Evolutionary conservation across 2,113 vertebrate genomes (phyloP), one percentile per base, ranked within the genome.

Genomic region (Todiramphus chloris): DNA sequence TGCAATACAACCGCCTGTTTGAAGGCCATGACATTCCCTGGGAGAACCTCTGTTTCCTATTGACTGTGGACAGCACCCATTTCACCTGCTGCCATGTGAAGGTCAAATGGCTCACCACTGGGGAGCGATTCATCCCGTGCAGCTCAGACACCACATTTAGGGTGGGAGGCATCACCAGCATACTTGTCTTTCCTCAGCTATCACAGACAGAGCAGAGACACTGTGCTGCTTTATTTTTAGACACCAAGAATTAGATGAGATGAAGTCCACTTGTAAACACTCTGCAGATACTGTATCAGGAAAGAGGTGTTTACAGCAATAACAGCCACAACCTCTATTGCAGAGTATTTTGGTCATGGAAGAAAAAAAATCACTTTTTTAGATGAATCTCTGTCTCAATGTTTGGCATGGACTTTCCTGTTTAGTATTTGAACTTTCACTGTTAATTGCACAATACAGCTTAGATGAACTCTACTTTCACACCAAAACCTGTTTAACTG

Each of bases 1-100:
- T 1, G 0, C 44, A 46, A 58, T 23, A 63, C 21, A 66, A 39
- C 3, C 30, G 56, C 44, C 55, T 0, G 0, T 72, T 39, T 41
- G 63, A 88, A 90, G 59, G 55, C 27, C 31, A 41, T 6, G 53
- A 19, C 6, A 41, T 43, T 39, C 25, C 31, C 0, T 1, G 56
- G 60, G 16, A 78, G n/a, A 90, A 84, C 3, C n/a, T 39, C 27
- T 59, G 19, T 16, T 72, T 82, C 77, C 44, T 33, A 44, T 3
- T 51, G 83, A 60, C 2, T 39, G 35, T n/a, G 37, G 66, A 41
- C 84, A 82, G 46, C 31, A 59, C 8, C 10, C 39, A 35, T 19
- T n/a, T 60, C 76, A 78, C 24, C 43, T 78, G 55, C 62, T 82
- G 69, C 66, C 70, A 60, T 55, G 69, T 55, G 35, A 75, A 80